Base-by-base conservation (phyloP, 1,140 invertebrate species). In the Patella vulgata region DNA sequence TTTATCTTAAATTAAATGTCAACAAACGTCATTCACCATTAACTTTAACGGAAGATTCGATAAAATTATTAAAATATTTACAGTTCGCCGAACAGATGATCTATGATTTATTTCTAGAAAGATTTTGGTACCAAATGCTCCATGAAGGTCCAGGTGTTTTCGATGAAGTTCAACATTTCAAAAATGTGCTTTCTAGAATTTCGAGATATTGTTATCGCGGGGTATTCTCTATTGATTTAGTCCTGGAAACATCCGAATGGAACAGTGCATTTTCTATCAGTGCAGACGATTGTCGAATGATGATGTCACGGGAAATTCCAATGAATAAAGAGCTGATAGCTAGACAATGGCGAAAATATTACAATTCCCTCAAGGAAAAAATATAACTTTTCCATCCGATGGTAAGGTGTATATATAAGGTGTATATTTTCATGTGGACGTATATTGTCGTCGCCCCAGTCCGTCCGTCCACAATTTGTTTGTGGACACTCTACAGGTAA, bases 41-140 rank as follows among this genome's bases (percentile, higher is more conserved):
- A 11, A 21, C 12, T 3, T n/a, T 60, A 2, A 50, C 48, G 1
- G 27, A 36, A 8, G 23, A 46, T 0, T 52, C 66, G 19, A 36
- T 14, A 19, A 1, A 28, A 2, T 12, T 44, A 12, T 14, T 70
- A 4, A 39, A 60, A 17, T 21, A 36, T 6, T 68, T 55, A 52
- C 65, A 59, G 9, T 50, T 14, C 11, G 46, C 54, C 3, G 73
- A 74, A 60, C 52, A 64, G 23, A 30, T 48, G 21, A 47, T 72
- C 19, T 74, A 74, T 47, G 42, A 70, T 1, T 31, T 50, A 40
- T 72, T 72, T 46, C 50, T 64, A 27, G 5, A 42, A 8, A 60
- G 46, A n/a, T 63, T 72, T 14, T 52, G 43, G 50, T 23, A 54
- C 9, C 52, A 59, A 39, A 36, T 72, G 0, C 28, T 11, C 25